Conservation (phyloP, 2,888 invertebrate species). For the Andrena flavipes region DNA sequence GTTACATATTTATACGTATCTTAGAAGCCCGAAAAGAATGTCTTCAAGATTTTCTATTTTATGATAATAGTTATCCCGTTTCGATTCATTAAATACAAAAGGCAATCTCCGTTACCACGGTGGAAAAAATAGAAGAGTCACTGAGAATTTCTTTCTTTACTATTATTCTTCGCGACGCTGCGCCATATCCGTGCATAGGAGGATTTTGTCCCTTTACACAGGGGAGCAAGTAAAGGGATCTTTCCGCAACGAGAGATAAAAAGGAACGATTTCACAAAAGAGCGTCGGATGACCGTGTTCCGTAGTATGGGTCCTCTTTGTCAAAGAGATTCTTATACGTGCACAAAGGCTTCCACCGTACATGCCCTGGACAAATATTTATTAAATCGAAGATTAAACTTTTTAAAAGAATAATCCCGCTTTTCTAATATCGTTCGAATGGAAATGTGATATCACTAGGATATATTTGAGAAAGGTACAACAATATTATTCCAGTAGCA, state of each 20-base stretch:
- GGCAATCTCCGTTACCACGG: background rate
- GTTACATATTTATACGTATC: background rate
- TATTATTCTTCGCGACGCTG: conserved; percentile 32
- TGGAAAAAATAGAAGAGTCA: conserved; percentile 19
- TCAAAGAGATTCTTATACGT: conserved; percentile 5
- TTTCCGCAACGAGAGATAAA: conserved; percentile 45
- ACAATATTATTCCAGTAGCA: background rate
- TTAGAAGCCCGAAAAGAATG: background rate
- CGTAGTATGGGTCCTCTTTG: conserved; percentile 46
- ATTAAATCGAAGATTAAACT: background rate
- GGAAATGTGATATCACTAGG: background rate
- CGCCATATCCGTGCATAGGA: conserved; percentile 35
- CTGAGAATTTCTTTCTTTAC: conserved; percentile 37
- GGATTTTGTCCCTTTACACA: conserved; percentile 48
- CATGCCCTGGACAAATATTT: background rate
- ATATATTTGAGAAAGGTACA: background rate
- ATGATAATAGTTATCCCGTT: background rate
- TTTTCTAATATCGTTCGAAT: background rate
- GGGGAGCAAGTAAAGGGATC: conserved; percentile 43
- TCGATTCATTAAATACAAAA: conserved; percentile 23
- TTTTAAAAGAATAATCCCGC: background rate
- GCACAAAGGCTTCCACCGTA: background rate
- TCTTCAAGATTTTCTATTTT: background rate
- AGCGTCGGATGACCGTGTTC: conserved; percentile 38
- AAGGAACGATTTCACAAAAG: conserved; percentile 53